phyloP scores from a whole-genome alignment of 2,888 invertebrate species.

The Lepetodrilus schrolli region DNA sequence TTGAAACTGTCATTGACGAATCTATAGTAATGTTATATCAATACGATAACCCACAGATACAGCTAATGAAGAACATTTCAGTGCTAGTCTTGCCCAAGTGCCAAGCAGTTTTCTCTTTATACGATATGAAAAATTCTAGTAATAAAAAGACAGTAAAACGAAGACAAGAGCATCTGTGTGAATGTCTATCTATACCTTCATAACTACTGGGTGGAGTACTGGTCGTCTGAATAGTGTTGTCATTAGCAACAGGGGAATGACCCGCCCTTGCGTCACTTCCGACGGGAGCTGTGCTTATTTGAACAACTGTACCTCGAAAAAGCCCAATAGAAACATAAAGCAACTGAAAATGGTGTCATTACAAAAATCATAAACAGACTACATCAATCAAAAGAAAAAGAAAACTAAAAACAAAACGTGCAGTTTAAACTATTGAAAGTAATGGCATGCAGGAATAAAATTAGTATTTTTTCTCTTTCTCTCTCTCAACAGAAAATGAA shows the following conservation, averaged over 20 bases:
- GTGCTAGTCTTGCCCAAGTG: no score
- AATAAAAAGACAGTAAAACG: no score
- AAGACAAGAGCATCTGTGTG: no score
- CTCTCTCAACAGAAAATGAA: neutral
- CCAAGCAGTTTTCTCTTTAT: no score
- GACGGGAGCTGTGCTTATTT: slow-evolving; percentile 9
- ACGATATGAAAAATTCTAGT: no score
- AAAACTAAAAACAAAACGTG: neutral
- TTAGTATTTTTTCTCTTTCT: neutral
- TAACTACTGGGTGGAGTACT: slow-evolving; percentile 25
- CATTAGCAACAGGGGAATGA: slow-evolving; percentile 17
- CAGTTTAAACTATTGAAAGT: neutral
- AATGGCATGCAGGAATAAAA: neutral
- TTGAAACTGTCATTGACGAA: no score
- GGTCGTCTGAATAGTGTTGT: neutral
- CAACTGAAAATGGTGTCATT: neutral
- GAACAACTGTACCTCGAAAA: slow-evolving; percentile 23
- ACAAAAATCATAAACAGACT: neutral
- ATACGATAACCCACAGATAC: no score
- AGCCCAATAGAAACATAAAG: slow-evolving; percentile 8
- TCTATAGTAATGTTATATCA: no score
- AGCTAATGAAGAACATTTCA: no score
- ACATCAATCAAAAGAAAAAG: neutral
- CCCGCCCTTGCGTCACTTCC: neutral
- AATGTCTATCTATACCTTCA: slow-evolving; percentile 28